Evolutionary conservation across 1,140 invertebrate species (phyloP), one percentile per base, ranked within the genome.

Genomic region (Drepana arcuata): DNA sequence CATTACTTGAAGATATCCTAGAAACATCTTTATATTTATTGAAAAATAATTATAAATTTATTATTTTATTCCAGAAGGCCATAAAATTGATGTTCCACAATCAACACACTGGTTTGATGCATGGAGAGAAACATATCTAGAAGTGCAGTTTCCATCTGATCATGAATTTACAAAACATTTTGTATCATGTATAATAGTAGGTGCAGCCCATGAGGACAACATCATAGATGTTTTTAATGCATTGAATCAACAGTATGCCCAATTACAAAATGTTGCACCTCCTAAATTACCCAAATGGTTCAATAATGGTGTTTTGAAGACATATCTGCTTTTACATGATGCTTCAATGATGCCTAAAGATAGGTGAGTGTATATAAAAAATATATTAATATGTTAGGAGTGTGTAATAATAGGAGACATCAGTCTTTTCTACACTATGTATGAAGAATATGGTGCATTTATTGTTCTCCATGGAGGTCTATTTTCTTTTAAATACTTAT

Each of bases 101-200:
- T 85, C 89, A 2, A 92, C 94, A 16, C 93, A 95, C n/a, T 99
- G 96, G 96, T 98, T 94, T 85, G 95, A 98, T 71, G 87, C 91
- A n/a, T 99, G 95, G 93, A 87, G 95, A 62, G 93, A 97, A 60
- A 92, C 90, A 14, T 98, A 97, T 80, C 85, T 97, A 11, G 91
- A 91, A 62, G 91, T 96, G 1, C 91, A 95, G 68, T 95, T 92
- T 66, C 92, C 94, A 23, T 94, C 93, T 9, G 95, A 98, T 64
- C 95, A 98, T 86, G 96, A 99, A 83, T 98, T 96, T 67, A 93
- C 94, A 0, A 94, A 94, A 63, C 95, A 98, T 83, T 94, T 94
- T 80, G 62, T 98, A n/a, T 93, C 92, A 11, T 98, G 96, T 84
- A 86, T 93, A 50, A 90, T 96, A 49, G 93, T 97, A 4, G 89